Conservation (phyloP, 64 coral and sea anemone species). For the Dendrophyllia cribrosa region DNA sequence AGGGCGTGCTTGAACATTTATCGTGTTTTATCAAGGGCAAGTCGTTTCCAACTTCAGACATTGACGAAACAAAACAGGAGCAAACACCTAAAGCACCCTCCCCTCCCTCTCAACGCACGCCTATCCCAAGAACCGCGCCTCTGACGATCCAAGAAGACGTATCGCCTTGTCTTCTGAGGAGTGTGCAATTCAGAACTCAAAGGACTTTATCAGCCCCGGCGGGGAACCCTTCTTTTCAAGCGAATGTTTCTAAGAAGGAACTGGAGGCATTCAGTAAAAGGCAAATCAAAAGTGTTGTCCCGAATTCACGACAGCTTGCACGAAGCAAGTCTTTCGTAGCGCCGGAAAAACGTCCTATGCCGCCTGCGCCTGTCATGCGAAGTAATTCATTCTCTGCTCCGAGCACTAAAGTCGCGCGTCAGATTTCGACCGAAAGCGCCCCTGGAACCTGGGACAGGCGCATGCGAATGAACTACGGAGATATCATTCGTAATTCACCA, state of each 20-base stretch:
- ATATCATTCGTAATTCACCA: slow-evolving; percentile 35
- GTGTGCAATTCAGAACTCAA: background rate
- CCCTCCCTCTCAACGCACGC: background rate
- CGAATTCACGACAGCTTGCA: slow-evolving; percentile 5
- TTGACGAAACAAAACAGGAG: background rate
- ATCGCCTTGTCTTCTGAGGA: background rate
- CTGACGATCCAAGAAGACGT: background rate
- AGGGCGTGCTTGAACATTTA: slow-evolving; percentile 70
- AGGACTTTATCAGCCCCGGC: slow-evolving; percentile 1
- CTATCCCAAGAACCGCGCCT: background rate
- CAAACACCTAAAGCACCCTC: background rate
- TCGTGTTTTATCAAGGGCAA: slow-evolving; percentile 78
- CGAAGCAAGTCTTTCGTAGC: slow-evolving; percentile 77
- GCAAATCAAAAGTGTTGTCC: background rate
- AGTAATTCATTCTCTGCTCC: slow-evolving; percentile 83
- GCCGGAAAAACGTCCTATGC: slow-evolving; percentile 28
- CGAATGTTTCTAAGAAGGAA: background rate
- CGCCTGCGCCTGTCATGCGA: slow-evolving; percentile 13
- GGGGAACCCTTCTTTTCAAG: background rate
- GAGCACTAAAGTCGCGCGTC: slow-evolving; percentile 33
- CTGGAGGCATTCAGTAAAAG: background rate
- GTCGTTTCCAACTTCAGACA: background rate
- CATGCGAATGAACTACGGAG: slow-evolving; percentile 9
- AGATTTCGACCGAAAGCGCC: background rate
- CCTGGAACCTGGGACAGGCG: slow-evolving; percentile 3